Percentiles rank a stretch among this genome's conserved stretches.
phyloP scores from a whole-genome alignment of 2,888 invertebrate species.

The Gymnocheta viridis region DNA sequence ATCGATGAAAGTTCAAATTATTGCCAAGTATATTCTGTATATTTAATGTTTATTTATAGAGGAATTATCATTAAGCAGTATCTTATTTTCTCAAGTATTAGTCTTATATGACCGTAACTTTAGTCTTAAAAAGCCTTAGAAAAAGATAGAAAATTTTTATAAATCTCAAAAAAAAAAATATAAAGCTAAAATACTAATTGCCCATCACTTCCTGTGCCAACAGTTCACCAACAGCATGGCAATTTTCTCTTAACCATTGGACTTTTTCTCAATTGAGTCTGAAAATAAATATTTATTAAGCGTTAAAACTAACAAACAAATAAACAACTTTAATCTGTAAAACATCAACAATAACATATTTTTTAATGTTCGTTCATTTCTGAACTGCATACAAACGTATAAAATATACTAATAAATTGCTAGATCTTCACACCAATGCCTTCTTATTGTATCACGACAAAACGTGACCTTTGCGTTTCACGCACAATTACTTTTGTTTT shows the following conservation, averaged over 20 bases:
- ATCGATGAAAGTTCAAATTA: too few species aligned
- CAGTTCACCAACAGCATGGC: neutral
- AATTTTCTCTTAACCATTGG: conserved; percentile 20
- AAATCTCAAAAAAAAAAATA: neutral
- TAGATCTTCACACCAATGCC: neutral
- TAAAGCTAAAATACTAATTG: conserved; percentile 9
- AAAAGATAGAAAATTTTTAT: neutral
- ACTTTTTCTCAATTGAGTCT: neutral
- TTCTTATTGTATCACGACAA: conserved; percentile 34
- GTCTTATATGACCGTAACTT: too few species aligned
- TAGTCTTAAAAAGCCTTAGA: too few species aligned
- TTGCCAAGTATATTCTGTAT: too few species aligned
- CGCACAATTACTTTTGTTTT: conserved; percentile 62
- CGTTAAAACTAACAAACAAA: conserved; percentile 51
- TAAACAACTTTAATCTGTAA: conserved; percentile 40
- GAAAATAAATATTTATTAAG: conserved; percentile 62
- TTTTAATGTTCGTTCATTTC: neutral
- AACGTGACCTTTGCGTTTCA: conserved; percentile 65
- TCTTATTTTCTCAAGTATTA: too few species aligned
- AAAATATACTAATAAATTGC: neutral
- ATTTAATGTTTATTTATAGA: too few species aligned
- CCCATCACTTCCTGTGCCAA: conserved; percentile 30
- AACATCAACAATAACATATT: conserved; percentile 7
- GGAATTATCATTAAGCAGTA: too few species aligned
- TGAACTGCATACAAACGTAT: neutral